Base-by-base conservation (phyloP, 2,113 vertebrate genomes). In the Aramus guarauna region DNA sequence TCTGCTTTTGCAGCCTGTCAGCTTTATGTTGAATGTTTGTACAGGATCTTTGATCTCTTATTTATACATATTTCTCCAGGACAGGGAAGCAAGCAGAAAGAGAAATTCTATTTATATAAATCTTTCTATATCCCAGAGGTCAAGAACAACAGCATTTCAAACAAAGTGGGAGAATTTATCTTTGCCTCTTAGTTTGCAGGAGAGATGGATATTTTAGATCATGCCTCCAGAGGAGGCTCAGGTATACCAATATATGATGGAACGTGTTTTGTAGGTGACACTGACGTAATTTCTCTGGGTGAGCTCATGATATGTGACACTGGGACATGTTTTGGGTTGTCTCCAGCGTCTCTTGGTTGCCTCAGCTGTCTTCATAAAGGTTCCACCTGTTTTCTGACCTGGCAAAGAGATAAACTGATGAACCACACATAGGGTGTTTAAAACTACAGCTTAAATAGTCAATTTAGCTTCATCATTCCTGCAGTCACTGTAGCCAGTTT, bases 41-140 rank as follows among this genome's bases (percentile, higher is more conserved):
- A 88, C 79, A 90, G 22, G 47, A 92, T 91, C 96, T 97, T 97
- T 97, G 96, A 97, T 97, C 91, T 97, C 93, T 97, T 97, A 93
- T 96, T 96, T 96, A 97, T 94, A 96, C 63, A 52, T 92, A 85
- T 97, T 96, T 97, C 94, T 96, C 53, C 88, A 95, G 96, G 95
- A 96, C 58, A 88, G 60, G 58, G 88, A 97, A 97, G 75, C 75
- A 83, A 94, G 93, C 84, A 94, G 88, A 95, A 97, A 84, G 68
- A 93, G 58, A 97, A 94, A 94, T 85, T 90, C 84, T 96, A 75
- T 96, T 97, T 97, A 95, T 91, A 94, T 93, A 91, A 94, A 83
- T 94, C 85, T 96, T 94, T 69, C 81, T 87, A 20, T 89, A 47
- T 84, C 92, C 91, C 92, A 92, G 88, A 95, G 94, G 94, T 96